A percentile compares a stretch with the other conserved stretches of the same genome.
Evolutionary conservation across 2,888 invertebrate genomes (phyloP).

Genomic region (Volucella bombylans): DNA sequence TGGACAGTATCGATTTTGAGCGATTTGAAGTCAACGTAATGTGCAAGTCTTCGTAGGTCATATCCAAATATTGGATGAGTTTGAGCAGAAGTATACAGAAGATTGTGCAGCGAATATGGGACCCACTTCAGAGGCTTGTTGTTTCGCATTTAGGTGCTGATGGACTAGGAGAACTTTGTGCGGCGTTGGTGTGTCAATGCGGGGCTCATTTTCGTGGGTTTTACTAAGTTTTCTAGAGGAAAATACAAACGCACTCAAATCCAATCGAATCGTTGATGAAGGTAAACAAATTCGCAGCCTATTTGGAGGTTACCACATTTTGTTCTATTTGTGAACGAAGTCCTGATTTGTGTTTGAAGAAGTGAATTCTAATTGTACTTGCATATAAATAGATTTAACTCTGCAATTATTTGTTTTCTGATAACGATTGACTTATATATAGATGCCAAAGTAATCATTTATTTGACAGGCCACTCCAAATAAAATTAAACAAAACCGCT

Average conservation of each 20-base stretch:
- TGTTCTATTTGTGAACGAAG: no score
- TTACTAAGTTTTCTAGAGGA: not conserved
- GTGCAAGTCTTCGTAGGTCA: conserved; percentile 88
- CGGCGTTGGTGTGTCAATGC: conserved; percentile 86
- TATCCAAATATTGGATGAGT: conserved; percentile 90
- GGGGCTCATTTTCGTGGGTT: conserved; percentile 76
- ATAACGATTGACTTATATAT: no score
- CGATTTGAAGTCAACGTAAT: conserved; percentile 83
- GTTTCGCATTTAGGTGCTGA: conserved; percentile 86
- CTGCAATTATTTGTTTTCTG: no score
- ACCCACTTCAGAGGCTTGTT: conserved; percentile 78
- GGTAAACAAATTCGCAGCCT: conserved; percentile 49
- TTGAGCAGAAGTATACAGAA: conserved; percentile 92
- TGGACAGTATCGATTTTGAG: conserved; percentile 79
- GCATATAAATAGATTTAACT: no score
- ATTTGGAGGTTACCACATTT: no score
- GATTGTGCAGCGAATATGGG: conserved; percentile 84
- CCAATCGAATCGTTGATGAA: not conserved
- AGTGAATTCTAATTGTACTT: no score
- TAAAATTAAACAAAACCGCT: conserved; percentile 3
- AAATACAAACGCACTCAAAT: not conserved
- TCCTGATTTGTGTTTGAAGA: no score
- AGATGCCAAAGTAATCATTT: conserved; percentile 20
- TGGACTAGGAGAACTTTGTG: conserved; percentile 91
- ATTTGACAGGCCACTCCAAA: conserved; percentile 13